A percentile compares a stretch with the other conserved stretches of the same genome.
phyloP scores from a whole-genome alignment of 1,140 invertebrate genomes.

The Bombus vancouverensis region DNA sequence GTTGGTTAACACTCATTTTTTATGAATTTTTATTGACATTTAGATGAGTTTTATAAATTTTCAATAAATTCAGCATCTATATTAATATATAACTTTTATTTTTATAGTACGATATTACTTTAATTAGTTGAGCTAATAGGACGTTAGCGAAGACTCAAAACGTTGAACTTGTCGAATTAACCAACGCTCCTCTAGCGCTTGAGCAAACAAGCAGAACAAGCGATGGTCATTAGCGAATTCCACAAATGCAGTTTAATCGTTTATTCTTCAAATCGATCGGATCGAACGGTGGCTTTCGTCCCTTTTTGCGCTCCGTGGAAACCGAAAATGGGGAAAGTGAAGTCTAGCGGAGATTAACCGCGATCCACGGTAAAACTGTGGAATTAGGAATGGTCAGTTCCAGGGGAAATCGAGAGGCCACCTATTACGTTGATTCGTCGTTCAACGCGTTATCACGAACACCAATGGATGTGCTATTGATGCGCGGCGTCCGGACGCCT shows the following conservation, averaged over 20 bases:
- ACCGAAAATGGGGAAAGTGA: not conserved
- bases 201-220: not conserved
- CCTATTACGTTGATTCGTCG: slow-evolving; percentile 10
- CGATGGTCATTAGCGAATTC: slow-evolving; percentile 14
- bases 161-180: not conserved
- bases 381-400: slow-evolving; percentile 77
- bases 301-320: not conserved
- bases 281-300: not conserved
- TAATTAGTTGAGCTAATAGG: not conserved
- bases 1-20: too few species aligned
- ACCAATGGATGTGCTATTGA: slow-evolving; percentile 65
- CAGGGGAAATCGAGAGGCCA: slow-evolving; percentile 49
- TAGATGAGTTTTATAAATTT: not conserved
- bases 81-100: not conserved
- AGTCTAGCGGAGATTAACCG: slow-evolving; percentile 32
- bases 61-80: not conserved
- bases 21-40: too few species aligned
- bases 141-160: too few species aligned
- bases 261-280: slow-evolving; percentile 28
- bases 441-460: slow-evolving; percentile 54
- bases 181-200: too few species aligned
- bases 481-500: slow-evolving; percentile 64
- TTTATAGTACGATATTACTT: not conserved
- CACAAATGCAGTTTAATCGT: slow-evolving; percentile 17
- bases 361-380: slow-evolving; percentile 42